A percentile compares a stretch with the other conserved stretches of the same genome.
Evolutionary conservation across 2,113 vertebrate species (phyloP).

Genomic region (Saccopteryx bilineata): DNA sequence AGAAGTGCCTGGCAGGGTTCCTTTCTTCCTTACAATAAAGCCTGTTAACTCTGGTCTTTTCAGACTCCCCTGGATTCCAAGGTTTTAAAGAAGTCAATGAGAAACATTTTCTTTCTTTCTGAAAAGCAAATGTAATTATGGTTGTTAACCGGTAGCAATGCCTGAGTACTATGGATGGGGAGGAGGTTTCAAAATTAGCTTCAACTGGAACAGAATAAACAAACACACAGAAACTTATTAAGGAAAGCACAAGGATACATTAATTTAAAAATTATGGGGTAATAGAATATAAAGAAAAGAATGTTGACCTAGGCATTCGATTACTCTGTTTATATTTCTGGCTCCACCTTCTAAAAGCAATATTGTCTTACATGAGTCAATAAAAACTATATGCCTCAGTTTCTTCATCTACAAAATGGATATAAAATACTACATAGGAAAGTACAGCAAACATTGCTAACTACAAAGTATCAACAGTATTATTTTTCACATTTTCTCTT

Average conservation of each 20-base stretch:
- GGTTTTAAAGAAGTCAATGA: constrained; percentile 51
- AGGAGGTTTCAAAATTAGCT: constrained; percentile 2
- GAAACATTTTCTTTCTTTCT: constrained; percentile 62
- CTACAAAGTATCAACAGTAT: neutral
- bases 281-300: constrained; percentile 20
- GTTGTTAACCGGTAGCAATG: constrained; percentile 42
- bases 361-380: neutral
- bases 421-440: neutral
- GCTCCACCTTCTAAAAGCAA: constrained; percentile 2
- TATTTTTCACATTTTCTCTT: constrained; percentile 39
- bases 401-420: constrained; percentile 23
- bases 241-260: neutral
- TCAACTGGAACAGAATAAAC: constrained; percentile 21
- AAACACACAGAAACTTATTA: constrained; percentile 48
- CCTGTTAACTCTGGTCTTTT: too few species aligned
- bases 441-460: neutral
- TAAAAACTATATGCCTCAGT: constrained; percentile 10
- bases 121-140: constrained; percentile 67
- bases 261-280: neutral
- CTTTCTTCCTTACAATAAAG: too few species aligned
- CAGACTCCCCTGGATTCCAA: too few species aligned
- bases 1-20: too few species aligned
- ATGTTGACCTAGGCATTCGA: neutral
- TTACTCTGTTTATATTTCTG: constrained; percentile 15
- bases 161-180: neutral